These are phyloP conservation scores for Nomada flava DNA, from an alignment of 2,888 invertebrate genomes.

Conservation along the genomic window DNA sequence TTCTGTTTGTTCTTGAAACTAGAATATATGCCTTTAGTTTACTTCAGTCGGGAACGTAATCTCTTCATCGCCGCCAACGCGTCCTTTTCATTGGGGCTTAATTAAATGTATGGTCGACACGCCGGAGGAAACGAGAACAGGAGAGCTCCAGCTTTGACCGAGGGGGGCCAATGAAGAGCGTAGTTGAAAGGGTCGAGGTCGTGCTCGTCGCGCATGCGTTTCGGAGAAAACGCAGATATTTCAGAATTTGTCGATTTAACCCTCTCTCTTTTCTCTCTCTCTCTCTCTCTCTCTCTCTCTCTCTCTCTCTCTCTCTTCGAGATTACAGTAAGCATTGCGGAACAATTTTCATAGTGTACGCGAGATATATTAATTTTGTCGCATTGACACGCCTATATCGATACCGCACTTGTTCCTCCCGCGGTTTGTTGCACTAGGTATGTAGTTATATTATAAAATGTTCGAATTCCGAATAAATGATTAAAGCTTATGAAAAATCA, in stretches of 20 bases:
- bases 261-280: neutral
- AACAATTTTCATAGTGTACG: constrained; percentile 2
- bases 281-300: too few species aligned
- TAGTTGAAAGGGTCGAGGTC: constrained; percentile 67
- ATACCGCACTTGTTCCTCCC: neutral
- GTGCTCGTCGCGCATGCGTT: constrained; percentile 55
- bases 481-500: too few species aligned
- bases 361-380: neutral
- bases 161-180: constrained; percentile 63
- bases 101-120: constrained; percentile 76
- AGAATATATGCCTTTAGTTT: constrained; percentile 48
- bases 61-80: constrained; percentile 70
- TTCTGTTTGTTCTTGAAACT: constrained; percentile 38
- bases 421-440: neutral
- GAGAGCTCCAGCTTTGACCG: constrained; percentile 58
- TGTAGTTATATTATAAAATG: neutral
- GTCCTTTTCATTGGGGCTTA: constrained; percentile 79
- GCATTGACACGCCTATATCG: neutral
- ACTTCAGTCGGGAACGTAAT: constrained; percentile 60
- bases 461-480: too few species aligned
- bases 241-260: constrained; percentile 57
- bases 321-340: constrained; percentile 8
- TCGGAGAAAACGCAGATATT: constrained; percentile 52
- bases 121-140: constrained; percentile 67
- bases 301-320: neutral